These are phyloP conservation scores for Isaurus tuberculatus DNA, from an alignment of 92 coral and sea anemone species.

Conservation along the genomic window DNA sequence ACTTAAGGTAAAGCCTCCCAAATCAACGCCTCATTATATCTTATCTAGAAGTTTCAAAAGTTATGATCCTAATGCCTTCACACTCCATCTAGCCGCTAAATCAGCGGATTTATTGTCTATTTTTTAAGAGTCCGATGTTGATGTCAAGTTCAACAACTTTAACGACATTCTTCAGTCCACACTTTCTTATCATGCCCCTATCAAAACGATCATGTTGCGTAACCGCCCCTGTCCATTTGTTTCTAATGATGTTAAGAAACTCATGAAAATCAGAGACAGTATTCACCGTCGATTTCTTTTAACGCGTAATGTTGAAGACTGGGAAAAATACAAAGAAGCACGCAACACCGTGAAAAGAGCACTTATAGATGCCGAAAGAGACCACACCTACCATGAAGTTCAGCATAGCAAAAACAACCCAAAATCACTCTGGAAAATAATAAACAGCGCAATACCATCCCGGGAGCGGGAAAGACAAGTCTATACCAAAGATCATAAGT, in stretches of 20 bases:
- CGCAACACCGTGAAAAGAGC: slow-evolving; percentile 55
- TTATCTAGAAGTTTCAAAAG: slow-evolving; percentile 41
- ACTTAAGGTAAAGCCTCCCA: slow-evolving; percentile 51
- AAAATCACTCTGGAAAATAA: slow-evolving; percentile 43
- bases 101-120: slow-evolving; percentile 31
- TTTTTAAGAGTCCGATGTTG: slow-evolving; percentile 39
- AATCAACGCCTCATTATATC: slow-evolving; percentile 46
- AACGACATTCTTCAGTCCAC: slow-evolving; percentile 54
- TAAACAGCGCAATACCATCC: slow-evolving; percentile 42
- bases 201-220: slow-evolving; percentile 52
- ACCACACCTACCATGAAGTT: slow-evolving; percentile 53
- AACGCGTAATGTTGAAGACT: slow-evolving; percentile 47
- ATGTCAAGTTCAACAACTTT: slow-evolving; percentile 50
- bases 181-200: slow-evolving; percentile 55
- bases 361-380: slow-evolving; percentile 60
- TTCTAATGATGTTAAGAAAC: slow-evolving; percentile 51
- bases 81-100: slow-evolving; percentile 44
- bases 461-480: slow-evolving; percentile 43
- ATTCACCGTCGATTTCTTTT: slow-evolving; percentile 53
- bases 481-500: slow-evolving; percentile 49
- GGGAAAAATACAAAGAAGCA: slow-evolving; percentile 48
- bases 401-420: slow-evolving; percentile 54
- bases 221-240: slow-evolving; percentile 69
- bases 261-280: slow-evolving; percentile 49
- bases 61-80: slow-evolving; percentile 36